A percentile compares a stretch with the other conserved stretches of the same genome.
These are phyloP conservation scores for Podabrus alpinus DNA, from an alignment of 2,888 invertebrate species.

Conservation along the genomic window DNA sequence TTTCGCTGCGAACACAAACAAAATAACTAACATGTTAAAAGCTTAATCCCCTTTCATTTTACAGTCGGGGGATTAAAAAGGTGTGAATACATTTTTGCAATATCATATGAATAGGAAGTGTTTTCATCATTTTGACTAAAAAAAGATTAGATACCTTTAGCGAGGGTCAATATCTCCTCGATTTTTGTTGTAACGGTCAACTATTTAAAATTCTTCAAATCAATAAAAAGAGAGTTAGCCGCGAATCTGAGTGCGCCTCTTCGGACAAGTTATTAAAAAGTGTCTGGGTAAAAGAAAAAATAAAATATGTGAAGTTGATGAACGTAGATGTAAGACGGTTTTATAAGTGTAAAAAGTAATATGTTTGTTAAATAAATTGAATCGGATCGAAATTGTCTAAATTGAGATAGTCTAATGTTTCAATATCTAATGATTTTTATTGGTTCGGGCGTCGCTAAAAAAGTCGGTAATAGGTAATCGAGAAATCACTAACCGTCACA, in stretches of 20 bases:
- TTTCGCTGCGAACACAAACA: no score
- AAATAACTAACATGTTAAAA: neutral
- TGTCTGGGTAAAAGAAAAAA: neutral
- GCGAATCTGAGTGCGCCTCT: neutral
- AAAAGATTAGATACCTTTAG: no score
- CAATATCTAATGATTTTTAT: neutral
- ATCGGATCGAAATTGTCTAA: neutral
- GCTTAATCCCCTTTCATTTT: neutral
- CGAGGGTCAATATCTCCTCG: neutral
- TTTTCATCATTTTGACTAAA: neutral
- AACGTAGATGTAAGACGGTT: neutral
- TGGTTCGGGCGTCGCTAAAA: neutral
- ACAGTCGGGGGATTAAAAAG: neutral
- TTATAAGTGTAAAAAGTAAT: neutral
- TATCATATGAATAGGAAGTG: neutral
- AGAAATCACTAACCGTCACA: neutral
- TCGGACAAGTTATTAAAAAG: neutral
- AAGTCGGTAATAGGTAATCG: neutral
- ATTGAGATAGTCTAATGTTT: neutral
- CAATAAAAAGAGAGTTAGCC: neutral
- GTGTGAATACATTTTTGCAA: neutral
- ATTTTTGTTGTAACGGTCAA: neutral
- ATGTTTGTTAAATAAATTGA: neutral
- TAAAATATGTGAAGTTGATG: neutral
- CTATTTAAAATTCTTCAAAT: neutral